Percentiles rank a stretch among this genome's conserved stretches.
Evolutionary conservation across 2,888 invertebrate genomes (phyloP).

Genomic region (Philopedon plagiatum): DNA sequence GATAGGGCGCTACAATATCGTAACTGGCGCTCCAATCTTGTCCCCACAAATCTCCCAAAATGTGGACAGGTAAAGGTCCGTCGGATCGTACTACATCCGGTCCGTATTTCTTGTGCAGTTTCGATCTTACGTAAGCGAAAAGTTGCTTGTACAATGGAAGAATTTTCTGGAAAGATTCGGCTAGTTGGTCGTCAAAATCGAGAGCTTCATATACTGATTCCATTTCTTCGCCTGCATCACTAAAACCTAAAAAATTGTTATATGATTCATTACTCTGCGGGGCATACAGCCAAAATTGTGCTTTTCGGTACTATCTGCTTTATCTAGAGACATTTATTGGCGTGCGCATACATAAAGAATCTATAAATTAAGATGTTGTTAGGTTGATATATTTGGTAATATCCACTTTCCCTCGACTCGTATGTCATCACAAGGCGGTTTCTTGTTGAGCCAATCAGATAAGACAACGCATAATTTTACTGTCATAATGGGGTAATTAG

Average conservation of each 20-base stretch:
- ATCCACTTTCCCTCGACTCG: too few species aligned
- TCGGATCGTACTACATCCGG: constrained; percentile 71
- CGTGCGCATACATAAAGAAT: too few species aligned
- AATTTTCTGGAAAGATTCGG: constrained; percentile 75
- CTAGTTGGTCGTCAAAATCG: constrained; percentile 74
- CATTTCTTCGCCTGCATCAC: constrained; percentile 87
- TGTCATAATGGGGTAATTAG: too few species aligned
- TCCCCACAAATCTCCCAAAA: constrained; percentile 89
- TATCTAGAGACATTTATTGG: too few species aligned
- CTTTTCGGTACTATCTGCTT: too few species aligned
- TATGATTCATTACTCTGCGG: too few species aligned
- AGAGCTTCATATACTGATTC: constrained; percentile 80
- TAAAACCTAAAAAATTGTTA: constrained; percentile 73
- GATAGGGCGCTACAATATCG: constrained; percentile 83
- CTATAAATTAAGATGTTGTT: too few species aligned
- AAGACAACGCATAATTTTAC: too few species aligned
- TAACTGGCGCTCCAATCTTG: constrained; percentile 86
- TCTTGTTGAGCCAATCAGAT: too few species aligned
- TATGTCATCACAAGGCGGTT: too few species aligned
- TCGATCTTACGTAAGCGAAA: constrained; percentile 85
- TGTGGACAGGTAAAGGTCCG: constrained; percentile 86
- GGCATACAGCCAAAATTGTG: too few species aligned
- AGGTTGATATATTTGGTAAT: too few species aligned
- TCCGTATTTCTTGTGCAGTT: constrained; percentile 71
- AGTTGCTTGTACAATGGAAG: constrained; percentile 86